Base-by-base conservation (phyloP, 2,113 vertebrate genomes). In the Hyaena hyaena region DNA sequence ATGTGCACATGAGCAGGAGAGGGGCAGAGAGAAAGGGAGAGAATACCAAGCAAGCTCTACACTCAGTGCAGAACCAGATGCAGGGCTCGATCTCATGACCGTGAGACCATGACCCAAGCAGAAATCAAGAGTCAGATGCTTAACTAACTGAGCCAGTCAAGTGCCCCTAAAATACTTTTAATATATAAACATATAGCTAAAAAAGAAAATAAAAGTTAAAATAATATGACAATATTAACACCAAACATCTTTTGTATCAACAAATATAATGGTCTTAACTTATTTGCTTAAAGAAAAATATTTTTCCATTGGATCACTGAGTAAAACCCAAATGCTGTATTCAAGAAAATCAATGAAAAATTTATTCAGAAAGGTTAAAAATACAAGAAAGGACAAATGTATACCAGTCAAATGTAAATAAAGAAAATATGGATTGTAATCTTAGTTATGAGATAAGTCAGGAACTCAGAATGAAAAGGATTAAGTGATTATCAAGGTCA, bases 371-470 rank as follows among this genome's bases (percentile, higher is more conserved):
- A 91, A 88, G 55, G 16, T 66, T 81, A 92, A 92, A 77, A 80
- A 88, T 84, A 71, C 24, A 91, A 95, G 80, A 95, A 93, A 87
- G 19, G 68, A 63, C 68, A 95, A 95, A 96, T 11, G 26, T 77
- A 55, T 71, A 85, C 26, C 8, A 83, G 69, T 79, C 28, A 91
- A 88, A 96, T 50, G 53, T 39, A 91, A 95, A 74, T 68, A 66
- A 91, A 91, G 65, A 43, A 93, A 90, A 81, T 50, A 84, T 73
- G 31, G 48, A n/a, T 66, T 90, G 43, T 33, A 73, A 68, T 97
- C 48, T 90, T 90, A 89, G 88, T 88, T 88, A 80, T 92, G 74
- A 74, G 28, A 58, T 8, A 87, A 89, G 15, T 87, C 65, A 71
- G 63, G 35, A 90, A 90, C 14, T 87, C 43, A 71, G 69, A 95